Conservation (phyloP, 2,797 vertebrate species). For the Hybognathus amarus region DNA sequence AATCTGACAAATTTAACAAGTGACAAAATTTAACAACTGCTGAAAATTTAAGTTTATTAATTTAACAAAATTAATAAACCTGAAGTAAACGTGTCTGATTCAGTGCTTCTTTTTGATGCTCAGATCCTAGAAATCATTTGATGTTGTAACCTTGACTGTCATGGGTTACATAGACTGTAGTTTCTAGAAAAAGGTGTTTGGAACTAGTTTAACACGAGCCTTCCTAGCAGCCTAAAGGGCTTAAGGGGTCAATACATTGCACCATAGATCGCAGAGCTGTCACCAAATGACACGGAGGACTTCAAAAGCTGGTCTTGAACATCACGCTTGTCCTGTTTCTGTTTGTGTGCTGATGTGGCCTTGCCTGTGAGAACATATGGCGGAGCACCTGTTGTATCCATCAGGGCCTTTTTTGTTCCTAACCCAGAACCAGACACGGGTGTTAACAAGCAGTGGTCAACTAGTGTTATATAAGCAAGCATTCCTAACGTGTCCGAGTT, state of each 20-base stretch:
- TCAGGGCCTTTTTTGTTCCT: constrained; percentile 27
- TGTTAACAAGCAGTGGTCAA: constrained; percentile 20
- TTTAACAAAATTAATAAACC: too few relatives aligned
- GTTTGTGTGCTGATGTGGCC: constrained; percentile 21
- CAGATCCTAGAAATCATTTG: background rate
- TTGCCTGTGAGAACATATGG: background rate
- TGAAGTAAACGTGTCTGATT: too few relatives aligned
- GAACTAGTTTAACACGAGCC: background rate
- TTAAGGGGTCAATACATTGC: background rate
- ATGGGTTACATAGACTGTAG: background rate
- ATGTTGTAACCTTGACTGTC: background rate
- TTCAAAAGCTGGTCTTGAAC: constrained; percentile 1
- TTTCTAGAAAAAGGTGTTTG: background rate
- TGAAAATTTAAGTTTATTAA: too few relatives aligned
- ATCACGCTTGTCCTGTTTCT: background rate
- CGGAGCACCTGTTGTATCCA: constrained; percentile 40
- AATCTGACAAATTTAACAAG: too few relatives aligned
- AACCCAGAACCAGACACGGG: constrained; percentile 34
- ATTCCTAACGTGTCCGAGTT: constrained; percentile 52
- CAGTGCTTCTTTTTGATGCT: too few relatives aligned
- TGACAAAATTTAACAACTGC: too few relatives aligned
- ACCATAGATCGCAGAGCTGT: constrained; percentile 13
- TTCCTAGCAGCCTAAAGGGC: background rate
- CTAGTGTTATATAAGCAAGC: constrained; percentile 54
- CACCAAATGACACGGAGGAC: background rate